Percentiles rank a stretch among this genome's conserved stretches.
Evolutionary conservation across 2,797 vertebrate genomes (phyloP).

Genomic region (Capromys pilorides): DNA sequence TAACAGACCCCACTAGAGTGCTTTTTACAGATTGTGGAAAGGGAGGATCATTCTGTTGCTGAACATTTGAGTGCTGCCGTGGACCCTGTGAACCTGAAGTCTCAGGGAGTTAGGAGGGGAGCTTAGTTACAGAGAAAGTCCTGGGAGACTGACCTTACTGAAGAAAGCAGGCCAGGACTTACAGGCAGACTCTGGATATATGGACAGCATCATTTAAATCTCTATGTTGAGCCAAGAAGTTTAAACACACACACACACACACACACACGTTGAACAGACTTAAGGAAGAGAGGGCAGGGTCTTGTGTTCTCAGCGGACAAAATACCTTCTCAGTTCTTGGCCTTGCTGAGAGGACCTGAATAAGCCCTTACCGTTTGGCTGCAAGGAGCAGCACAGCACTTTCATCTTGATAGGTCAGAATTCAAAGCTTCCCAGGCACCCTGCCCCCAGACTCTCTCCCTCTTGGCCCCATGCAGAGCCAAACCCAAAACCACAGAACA

Average conservation of each 20-base stretch:
- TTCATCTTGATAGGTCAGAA: not conserved
- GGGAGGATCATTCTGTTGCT: slow-evolving; percentile 9
- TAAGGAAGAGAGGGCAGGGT: not conserved
- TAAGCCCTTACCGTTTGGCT: not conserved
- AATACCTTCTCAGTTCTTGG: not conserved
- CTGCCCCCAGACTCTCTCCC: no score
- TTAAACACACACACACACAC: not conserved
- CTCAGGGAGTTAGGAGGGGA: not conserved
- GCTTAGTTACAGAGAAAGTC: not conserved
- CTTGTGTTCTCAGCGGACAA: not conserved
- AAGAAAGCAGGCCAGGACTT: not conserved
- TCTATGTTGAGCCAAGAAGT: not conserved
- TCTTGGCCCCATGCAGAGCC: no score
- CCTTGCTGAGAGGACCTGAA: not conserved
- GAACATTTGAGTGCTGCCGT: not conserved
- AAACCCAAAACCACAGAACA: no score
- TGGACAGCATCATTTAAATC: not conserved
- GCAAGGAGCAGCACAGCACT: not conserved
- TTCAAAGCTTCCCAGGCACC: no score
- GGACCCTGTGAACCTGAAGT: not conserved
- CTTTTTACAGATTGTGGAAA: not conserved
- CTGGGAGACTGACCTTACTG: not conserved
- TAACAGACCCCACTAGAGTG: not conserved
- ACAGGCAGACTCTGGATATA: not conserved
- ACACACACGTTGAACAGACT: not conserved